phyloP scores from a whole-genome alignment of 2,888 invertebrate genomes.

The Scelioninae gen. 1 region DNA sequence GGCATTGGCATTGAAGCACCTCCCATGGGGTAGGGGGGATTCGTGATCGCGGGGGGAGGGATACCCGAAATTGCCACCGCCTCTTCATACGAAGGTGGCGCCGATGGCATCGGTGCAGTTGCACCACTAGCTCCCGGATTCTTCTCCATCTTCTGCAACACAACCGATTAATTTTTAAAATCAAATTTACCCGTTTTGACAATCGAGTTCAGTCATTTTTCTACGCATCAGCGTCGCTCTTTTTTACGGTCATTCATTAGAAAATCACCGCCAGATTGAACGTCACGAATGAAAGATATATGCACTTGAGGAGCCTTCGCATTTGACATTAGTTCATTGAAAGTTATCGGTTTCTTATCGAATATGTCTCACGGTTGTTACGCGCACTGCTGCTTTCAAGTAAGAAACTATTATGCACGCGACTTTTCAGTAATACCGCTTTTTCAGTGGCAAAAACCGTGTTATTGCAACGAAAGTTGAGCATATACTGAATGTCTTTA shows the following conservation, averaged over 20 bases:
- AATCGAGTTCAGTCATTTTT: not conserved
- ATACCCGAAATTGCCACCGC: conserved; percentile 75
- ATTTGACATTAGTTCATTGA: conserved; percentile 61
- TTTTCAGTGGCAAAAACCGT: conserved; percentile 23
- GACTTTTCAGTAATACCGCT: conserved; percentile 12
- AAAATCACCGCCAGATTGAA: conserved; percentile 26
- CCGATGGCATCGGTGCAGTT: conserved; percentile 74
- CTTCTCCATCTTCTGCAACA: conserved; percentile 60
- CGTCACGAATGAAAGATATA: conserved; percentile 45
- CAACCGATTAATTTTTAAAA: too few species aligned
- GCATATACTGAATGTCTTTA: conserved; percentile 32
- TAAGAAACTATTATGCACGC: conserved; percentile 27
- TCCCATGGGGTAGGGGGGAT: conserved; percentile 74
- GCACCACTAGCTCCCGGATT: conserved; percentile 63
- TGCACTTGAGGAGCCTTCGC: conserved; percentile 43
- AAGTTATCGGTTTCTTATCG: conserved; percentile 60
- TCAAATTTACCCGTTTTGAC: too few species aligned
- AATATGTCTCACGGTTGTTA: conserved; percentile 57
- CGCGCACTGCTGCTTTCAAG: not conserved
- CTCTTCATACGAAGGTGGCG: conserved; percentile 81
- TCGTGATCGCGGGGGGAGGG: conserved; percentile 51
- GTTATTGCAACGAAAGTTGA: conserved; percentile 33
- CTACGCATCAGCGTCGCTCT: conserved; percentile 29
- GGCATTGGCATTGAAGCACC: conserved; percentile 71
- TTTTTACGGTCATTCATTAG: conserved; percentile 22